Evolutionary conservation across 2,113 vertebrate genomes (phyloP).

Genomic region (Camelus dromedarius): DNA sequence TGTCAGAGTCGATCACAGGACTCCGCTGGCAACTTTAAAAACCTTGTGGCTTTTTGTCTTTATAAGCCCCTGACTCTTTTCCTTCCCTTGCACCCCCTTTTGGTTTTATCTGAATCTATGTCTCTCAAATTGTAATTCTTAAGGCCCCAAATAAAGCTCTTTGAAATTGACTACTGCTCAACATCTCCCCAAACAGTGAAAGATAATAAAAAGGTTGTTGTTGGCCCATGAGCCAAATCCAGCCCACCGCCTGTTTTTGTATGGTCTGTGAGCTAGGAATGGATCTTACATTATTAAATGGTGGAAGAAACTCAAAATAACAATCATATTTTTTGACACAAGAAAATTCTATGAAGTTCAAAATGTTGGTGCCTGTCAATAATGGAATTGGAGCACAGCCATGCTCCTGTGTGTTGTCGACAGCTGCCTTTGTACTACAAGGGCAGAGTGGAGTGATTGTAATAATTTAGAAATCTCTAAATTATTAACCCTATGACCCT

Average conservation of each 20-base stretch:
- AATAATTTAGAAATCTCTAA: not conserved
- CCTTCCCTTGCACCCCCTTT: not conserved
- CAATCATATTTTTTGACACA: not conserved
- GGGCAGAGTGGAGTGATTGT: not conserved
- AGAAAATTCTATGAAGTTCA: not conserved
- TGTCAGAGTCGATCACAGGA: not conserved
- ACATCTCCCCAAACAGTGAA: not conserved
- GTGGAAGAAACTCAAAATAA: not conserved
- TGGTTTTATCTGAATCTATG: not conserved
- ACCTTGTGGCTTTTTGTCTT: not conserved
- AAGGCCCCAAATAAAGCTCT: not conserved
- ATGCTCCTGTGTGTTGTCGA: accelerated
- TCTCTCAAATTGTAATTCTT: not conserved
- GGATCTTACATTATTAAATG: not conserved
- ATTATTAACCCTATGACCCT: not conserved
- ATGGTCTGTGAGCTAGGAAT: not conserved
- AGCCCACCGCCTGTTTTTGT: not conserved
- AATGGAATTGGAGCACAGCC: not conserved
- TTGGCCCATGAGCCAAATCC: not conserved
- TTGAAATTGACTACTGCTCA: not conserved
- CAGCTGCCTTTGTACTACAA: not conserved
- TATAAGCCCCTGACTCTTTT: not conserved
- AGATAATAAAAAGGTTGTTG: not conserved
- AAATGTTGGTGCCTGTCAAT: not conserved
- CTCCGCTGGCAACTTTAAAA: not conserved